Evolutionary conservation across 1,140 invertebrate species (phyloP).

Genomic region (Zaprionus ghesquierei): DNA sequence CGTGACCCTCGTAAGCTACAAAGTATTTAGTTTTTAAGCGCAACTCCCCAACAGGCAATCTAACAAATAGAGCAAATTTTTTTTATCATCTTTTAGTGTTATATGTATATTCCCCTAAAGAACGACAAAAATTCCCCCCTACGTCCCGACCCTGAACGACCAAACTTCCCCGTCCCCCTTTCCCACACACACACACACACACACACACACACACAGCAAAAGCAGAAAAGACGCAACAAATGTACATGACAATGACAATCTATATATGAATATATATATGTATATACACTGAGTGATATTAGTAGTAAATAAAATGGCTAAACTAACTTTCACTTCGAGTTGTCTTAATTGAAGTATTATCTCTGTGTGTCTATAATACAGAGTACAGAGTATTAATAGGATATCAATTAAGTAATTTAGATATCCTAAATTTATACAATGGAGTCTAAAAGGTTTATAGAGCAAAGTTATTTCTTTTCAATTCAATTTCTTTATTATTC

Average conservation of each 20-base stretch:
- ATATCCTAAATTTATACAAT: too few relatives aligned
- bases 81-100: conserved; percentile 78
- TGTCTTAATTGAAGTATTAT: neutral
- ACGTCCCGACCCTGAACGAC: neutral
- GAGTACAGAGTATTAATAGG: too few relatives aligned
- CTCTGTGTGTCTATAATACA: neutral
- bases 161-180: neutral
- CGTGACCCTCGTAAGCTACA: conserved; percentile 47
- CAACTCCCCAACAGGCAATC: conserved; percentile 53
- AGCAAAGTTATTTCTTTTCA: too few relatives aligned
- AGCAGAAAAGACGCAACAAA: conserved; percentile 52
- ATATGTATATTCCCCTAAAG: conserved; percentile 55
- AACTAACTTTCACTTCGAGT: conserved; percentile 46
- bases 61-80: conserved; percentile 55
- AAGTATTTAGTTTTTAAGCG: conserved; percentile 74
- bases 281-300: conserved; percentile 81
- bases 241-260: conserved; percentile 59
- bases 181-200: conserved; percentile 3
- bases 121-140: conserved; percentile 9
- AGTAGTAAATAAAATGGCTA: conserved; percentile 81
- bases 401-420: too few relatives aligned
- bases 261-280: conserved; percentile 60
- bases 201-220: conserved; percentile 4
- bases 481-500: too few relatives aligned
- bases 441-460: too few relatives aligned